Evolutionary conservation across 2,888 invertebrate species (phyloP), one percentile per base, ranked within the genome.

Genomic region (Proisotoma minuta): DNA sequence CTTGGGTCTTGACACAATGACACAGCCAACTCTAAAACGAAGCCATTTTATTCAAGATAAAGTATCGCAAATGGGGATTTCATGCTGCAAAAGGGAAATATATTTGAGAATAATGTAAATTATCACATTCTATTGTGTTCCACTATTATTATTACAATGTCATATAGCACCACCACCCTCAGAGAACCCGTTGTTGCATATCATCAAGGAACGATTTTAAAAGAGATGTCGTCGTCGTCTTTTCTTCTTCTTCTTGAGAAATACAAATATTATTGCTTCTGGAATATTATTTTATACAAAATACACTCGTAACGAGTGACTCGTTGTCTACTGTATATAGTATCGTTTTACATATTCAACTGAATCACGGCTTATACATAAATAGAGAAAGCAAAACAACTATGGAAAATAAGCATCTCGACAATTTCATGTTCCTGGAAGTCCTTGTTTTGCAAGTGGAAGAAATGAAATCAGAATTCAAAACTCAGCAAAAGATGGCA

Each of bases 51-150:
- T 8, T 10, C 15, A 51, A 51, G 26, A 51, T 49, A 51, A 51
- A 51, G 27, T 51, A 51, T 51, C 51, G 10, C 26, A 27, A 27
- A 27, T 5, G 5, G 51, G 27, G 51, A 27, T 26, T 51, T 51
- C 28, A 51, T 51, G 27, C 51, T 26, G 23, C 47, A 47, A 22
- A 22, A 18, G 3, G 23, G 24, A 49, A 49, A 49, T 49, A 49
- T 49, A 27, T 51, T 51, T 51, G 51, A 27, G 51, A 51, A 51
- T 51, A 51, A 51, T 51, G 51, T 51, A 51, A 51, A 51, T 51
- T 51, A 51, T 27, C 20, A 27, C 51, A 26, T 51, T 51, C 18
- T 20, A 51, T 51, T 28, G 18, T 43, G 43, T 43, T 18, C 5
- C n/a, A n/a, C n/a, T n/a, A n/a, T n/a, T 34, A 34, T 34, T 8